phyloP scores from a whole-genome alignment of 2,113 vertebrate genomes.

The Phodopus roborovskii region DNA sequence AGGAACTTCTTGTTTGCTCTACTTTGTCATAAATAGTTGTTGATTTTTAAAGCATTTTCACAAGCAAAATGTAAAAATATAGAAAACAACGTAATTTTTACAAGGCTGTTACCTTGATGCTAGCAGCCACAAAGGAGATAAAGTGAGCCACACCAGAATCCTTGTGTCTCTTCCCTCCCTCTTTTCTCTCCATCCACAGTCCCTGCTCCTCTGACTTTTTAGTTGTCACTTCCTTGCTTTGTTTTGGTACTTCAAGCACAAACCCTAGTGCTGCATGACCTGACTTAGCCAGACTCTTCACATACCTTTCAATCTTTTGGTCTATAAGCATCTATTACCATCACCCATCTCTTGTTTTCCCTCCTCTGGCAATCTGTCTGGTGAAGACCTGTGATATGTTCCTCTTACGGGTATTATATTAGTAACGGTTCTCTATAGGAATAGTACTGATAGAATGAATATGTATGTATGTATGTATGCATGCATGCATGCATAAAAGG shows the following conservation, averaged over 20 bases:
- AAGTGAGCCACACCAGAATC: background rate
- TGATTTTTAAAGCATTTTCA: background rate
- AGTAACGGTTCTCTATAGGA: background rate
- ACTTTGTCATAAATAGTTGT: conserved; percentile 2
- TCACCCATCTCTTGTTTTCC: background rate
- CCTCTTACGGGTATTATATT: background rate
- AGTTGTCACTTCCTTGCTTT: background rate
- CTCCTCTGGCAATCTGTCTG: background rate
- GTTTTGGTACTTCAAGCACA: background rate
- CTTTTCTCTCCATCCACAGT: background rate
- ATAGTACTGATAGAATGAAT: background rate
- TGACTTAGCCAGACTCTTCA: background rate
- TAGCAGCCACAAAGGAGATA: background rate
- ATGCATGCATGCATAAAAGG: background rate
- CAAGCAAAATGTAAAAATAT: conserved; percentile 47
- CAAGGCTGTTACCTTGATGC: background rate
- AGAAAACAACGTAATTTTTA: conserved; percentile 26
- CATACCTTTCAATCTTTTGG: background rate
- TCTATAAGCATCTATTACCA: background rate
- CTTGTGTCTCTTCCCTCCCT: background rate
- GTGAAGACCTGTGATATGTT: conserved; percentile 35
- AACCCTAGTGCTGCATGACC: background rate
- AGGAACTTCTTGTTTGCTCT: conserved; percentile 34
- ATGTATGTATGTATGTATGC: background rate
- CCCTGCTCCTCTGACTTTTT: background rate